These are phyloP conservation scores for Diabrotica undecimpunctata DNA, from an alignment of 1,140 invertebrate genomes.

Conservation along the genomic window DNA sequence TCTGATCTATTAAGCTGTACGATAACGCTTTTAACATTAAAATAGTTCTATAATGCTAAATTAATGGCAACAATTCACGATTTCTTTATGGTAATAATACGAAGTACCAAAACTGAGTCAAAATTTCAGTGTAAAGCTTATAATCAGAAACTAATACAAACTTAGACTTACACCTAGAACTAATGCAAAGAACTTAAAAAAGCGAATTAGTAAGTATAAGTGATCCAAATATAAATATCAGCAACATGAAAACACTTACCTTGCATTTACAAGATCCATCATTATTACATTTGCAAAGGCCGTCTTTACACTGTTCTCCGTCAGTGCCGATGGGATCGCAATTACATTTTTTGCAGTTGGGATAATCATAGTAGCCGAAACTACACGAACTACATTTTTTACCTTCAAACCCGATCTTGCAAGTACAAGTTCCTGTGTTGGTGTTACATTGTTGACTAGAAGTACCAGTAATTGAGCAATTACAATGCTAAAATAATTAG, in stretches of 20 bases:
- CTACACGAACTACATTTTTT: conserved; percentile 76
- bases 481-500: conserved; percentile 57
- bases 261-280: conserved; percentile 86
- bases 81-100: no score
- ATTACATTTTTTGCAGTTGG: conserved; percentile 77
- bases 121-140: no score
- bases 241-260: conserved; percentile 46
- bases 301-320: conserved; percentile 66
- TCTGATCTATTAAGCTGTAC: no score
- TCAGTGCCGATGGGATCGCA: conserved; percentile 64
- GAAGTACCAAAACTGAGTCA: no score
- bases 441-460: conserved; percentile 68
- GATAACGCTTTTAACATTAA: no score
- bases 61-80: no score
- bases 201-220: no score
- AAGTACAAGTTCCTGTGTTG: conserved; percentile 74
- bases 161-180: no score
- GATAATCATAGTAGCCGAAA: conserved; percentile 84
- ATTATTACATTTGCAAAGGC: conserved; percentile 70
- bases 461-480: conserved; percentile 72
- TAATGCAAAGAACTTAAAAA: no score
- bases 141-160: no score
- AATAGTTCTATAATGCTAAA: no score
- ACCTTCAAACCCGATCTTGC: conserved; percentile 76
- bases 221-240: no score